Evolutionary conservation across 1,140 invertebrate genomes (phyloP).

Genomic region (Drosophila pseudoananassae): DNA sequence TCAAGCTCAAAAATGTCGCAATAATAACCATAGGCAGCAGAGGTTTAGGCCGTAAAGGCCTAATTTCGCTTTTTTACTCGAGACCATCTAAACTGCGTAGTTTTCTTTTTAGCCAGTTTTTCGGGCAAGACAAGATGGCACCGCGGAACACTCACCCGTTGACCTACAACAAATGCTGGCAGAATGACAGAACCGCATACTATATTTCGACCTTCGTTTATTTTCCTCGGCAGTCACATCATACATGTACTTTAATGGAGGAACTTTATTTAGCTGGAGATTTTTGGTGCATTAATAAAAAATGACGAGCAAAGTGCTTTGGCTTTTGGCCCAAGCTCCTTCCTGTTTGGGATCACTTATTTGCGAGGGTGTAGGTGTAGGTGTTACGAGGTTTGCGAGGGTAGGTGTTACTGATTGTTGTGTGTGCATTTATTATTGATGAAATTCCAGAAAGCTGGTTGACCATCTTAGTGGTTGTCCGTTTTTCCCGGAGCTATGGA

Average conservation of each 20-base stretch:
- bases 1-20: slow-evolving; percentile 1
- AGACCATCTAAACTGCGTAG: slow-evolving; percentile 46
- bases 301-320: slow-evolving; percentile 45
- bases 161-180: slow-evolving; percentile 47
- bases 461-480: slow-evolving; percentile 11
- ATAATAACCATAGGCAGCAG: slow-evolving; percentile 20
- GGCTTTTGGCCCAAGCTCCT: slow-evolving; percentile 1
- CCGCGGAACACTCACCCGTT: slow-evolving; percentile 32
- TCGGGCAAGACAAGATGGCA: slow-evolving; percentile 61
- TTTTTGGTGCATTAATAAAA: slow-evolving; percentile 62
- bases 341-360: slow-evolving; percentile 23
- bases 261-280: slow-evolving; percentile 52
- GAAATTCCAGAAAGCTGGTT: slow-evolving; percentile 8
- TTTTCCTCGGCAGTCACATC: slow-evolving; percentile 12
- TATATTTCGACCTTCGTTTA: slow-evolving; percentile 25
- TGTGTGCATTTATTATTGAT: slow-evolving; percentile 42
- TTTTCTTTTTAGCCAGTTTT: slow-evolving; percentile 33
- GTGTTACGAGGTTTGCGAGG: too few species aligned
- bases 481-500: slow-evolving; percentile 10
- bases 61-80: slow-evolving; percentile 9
- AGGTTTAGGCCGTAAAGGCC: slow-evolving; percentile 24
- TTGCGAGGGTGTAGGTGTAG: too few species aligned
- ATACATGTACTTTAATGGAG: slow-evolving; percentile 14
- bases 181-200: slow-evolving; percentile 51
- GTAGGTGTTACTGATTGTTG: slow-evolving; percentile 44